These are phyloP conservation scores for Eurosta solidaginis DNA, from an alignment of 1,140 invertebrate species.

Conservation along the genomic window DNA sequence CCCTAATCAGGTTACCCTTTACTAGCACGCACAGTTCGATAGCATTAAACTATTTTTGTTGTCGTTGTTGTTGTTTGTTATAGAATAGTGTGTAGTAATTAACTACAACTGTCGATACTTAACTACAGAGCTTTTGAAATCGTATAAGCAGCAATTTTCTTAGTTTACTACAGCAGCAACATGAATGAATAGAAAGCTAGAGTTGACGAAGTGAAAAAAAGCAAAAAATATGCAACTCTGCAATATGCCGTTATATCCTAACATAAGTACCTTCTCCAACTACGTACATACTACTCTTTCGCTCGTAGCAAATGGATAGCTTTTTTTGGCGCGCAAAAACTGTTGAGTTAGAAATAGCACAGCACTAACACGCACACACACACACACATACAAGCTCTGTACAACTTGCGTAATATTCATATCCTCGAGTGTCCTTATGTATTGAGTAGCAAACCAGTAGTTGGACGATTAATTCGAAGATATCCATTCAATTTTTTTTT, in stretches of 20 bases:
- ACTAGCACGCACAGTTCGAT: too few species aligned
- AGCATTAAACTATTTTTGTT: too few species aligned
- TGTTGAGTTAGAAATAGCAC: background rate
- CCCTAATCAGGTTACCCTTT: too few species aligned
- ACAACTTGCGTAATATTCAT: background rate
- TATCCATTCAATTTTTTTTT: background rate
- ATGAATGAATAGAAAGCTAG: background rate
- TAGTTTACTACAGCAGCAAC: background rate
- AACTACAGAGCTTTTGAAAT: background rate
- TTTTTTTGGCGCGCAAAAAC: background rate
- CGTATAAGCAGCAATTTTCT: background rate
- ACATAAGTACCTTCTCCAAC: too few species aligned
- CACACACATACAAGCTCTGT: background rate
- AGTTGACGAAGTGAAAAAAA: background rate
- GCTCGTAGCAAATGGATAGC: background rate
- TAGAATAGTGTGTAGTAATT: background rate
- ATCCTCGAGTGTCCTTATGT: background rate
- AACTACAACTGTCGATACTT: slow-evolving; percentile 15
- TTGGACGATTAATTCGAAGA: slow-evolving; percentile 19
- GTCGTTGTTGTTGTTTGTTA: too few species aligned
- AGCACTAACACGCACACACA: background rate
- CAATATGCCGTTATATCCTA: background rate
- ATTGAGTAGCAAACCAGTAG: background rate
- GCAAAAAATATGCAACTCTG: background rate
- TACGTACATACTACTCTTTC: background rate